A percentile compares a stretch with the other conserved stretches of the same genome.
These are phyloP conservation scores for Pomatorhinus ruficollis DNA, from an alignment of 2,113 vertebrate genomes.

Conservation along the genomic window DNA sequence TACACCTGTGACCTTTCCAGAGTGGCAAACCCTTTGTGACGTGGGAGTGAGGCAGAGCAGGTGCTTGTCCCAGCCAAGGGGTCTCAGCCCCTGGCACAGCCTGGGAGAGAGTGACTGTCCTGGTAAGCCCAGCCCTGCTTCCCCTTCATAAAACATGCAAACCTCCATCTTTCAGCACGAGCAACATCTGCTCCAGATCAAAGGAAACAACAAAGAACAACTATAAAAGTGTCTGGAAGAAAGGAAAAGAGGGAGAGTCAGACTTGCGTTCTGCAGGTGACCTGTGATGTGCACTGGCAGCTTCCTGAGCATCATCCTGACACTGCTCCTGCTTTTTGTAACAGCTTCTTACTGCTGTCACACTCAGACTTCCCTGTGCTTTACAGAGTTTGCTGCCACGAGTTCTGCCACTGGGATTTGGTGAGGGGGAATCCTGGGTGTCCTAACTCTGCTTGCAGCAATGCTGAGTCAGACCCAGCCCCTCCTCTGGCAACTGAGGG, in stretches of 20 bases:
- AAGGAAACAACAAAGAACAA: constrained; percentile 39
- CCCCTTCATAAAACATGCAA: constrained; percentile 18
- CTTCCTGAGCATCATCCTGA: not conserved
- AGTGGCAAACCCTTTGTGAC: not conserved
- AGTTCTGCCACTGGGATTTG: not conserved
- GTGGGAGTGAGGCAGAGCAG: not conserved
- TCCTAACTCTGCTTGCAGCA: fast-evolving
- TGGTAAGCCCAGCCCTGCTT: not conserved
- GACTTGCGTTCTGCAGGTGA: not conserved
- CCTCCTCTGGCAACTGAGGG: fast-evolving
- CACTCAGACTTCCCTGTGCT: not conserved
- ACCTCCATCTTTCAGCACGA: constrained; percentile 1
- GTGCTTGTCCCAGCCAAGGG: not conserved
- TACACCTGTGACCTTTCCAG: not conserved
- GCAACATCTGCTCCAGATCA: constrained; percentile 52
- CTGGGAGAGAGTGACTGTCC: not conserved
- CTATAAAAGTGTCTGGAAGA: not conserved
- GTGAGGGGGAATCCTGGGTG: not conserved
- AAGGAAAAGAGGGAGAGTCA: not conserved
- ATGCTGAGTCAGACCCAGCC: fast-evolving
- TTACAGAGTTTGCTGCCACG: fast-evolving
- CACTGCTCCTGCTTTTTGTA: not conserved
- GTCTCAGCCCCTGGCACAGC: not conserved
- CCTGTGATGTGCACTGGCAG: not conserved
- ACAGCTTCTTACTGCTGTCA: not conserved